phyloP scores from a whole-genome alignment of 2,113 vertebrate species.

The Laticauda colubrina region DNA sequence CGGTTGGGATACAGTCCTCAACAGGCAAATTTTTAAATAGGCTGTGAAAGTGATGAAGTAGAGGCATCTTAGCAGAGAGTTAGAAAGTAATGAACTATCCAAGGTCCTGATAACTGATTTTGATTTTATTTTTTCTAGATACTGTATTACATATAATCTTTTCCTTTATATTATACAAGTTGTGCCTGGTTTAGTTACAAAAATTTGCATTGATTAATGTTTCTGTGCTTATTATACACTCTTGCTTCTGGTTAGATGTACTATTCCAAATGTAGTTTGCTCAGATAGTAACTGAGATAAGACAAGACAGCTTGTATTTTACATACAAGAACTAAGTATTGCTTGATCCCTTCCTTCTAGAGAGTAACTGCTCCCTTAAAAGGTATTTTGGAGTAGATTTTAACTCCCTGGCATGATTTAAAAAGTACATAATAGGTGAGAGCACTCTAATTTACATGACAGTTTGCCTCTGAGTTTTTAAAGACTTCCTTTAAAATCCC shows the following conservation, averaged over 20 bases:
- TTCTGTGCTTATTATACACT: background rate
- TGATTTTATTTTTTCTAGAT: background rate
- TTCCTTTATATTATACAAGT: background rate
- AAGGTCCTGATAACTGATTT: background rate
- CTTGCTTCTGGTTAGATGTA: background rate
- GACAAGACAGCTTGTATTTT: background rate
- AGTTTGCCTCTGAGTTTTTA: background rate
- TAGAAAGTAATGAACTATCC: background rate
- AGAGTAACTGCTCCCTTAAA: constrained; percentile 9
- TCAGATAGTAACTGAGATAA: background rate
- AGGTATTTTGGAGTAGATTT: constrained; percentile 23
- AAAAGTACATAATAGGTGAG: background rate
- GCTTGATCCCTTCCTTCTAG: background rate
- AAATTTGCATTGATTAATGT: background rate
- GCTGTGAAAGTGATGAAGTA: background rate
- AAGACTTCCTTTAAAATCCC: background rate
- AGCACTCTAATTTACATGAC: background rate
- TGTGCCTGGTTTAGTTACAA: background rate
- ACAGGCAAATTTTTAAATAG: background rate
- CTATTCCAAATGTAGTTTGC: background rate
- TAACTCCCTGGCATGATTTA: constrained; percentile 26
- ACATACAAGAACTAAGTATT: background rate
- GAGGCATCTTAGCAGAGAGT: background rate
- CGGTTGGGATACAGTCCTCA: background rate
- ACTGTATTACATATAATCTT: background rate